Evolutionary conservation across 2,113 vertebrate species (phyloP).

Genomic region (Chionomys nivalis): DNA sequence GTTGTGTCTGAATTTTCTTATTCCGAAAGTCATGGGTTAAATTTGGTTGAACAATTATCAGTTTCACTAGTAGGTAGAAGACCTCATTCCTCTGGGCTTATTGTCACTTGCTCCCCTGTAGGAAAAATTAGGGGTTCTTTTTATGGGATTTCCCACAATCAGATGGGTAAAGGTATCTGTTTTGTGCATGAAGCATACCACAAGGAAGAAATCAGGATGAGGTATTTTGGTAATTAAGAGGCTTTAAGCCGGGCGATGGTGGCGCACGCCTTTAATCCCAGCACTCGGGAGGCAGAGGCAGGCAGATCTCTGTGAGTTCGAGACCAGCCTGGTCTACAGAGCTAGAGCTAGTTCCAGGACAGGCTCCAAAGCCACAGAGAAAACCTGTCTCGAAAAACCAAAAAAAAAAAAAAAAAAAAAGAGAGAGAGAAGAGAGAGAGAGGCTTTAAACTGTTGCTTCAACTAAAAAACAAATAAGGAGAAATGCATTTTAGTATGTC

Average conservation of each 20-base stretch:
- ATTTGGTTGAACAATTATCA: conserved; percentile 28
- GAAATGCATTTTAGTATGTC: background rate
- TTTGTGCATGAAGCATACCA: background rate
- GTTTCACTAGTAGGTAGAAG: conserved; percentile 34
- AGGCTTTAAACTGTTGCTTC: conserved; percentile 1
- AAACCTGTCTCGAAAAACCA: too few relatives aligned
- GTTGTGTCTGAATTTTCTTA: background rate
- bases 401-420: too few relatives aligned
- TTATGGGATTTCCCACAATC: background rate
- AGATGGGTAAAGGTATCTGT: background rate
- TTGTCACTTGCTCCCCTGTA: background rate
- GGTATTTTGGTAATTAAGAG: background rate
- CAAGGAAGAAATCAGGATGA: background rate
- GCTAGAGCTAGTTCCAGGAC: too few relatives aligned
- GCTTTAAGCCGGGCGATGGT: too few relatives aligned
- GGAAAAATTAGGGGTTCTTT: background rate
- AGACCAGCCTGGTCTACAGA: too few relatives aligned
- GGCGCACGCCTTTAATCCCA: too few relatives aligned
- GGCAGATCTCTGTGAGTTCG: too few relatives aligned
- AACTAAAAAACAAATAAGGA: background rate
- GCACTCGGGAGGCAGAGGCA: too few relatives aligned
- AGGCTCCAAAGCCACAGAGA: too few relatives aligned
- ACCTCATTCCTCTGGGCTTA: conserved; percentile 24
- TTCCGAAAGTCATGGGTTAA: background rate
- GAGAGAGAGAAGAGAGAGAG: too few relatives aligned